Evolutionary conservation across 2,797 vertebrate genomes (phyloP).

Genomic region (Brotula barbata): DNA sequence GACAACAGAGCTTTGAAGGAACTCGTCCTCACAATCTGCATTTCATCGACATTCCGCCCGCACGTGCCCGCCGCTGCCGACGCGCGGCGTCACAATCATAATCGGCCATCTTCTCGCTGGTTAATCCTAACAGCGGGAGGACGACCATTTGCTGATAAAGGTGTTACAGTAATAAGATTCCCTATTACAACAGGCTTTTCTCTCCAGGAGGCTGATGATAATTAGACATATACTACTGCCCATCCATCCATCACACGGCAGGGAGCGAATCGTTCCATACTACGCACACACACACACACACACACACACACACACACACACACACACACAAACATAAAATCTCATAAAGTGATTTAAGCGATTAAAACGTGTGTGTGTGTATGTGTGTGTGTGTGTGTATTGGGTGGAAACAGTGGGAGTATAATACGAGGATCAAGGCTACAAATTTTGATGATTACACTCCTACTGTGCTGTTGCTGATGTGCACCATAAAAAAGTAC

Average conservation of each 20-base stretch:
- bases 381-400: conserved; percentile 8
- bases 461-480: conserved; percentile 20
- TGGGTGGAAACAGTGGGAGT: conserved; percentile 13
- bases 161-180: conserved; percentile 56
- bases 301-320: conserved; percentile 6
- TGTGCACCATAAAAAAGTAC: conserved; percentile 38
- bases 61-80: no score
- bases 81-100: no score
- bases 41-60: no score
- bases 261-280: conserved; percentile 39
- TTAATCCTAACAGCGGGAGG: conserved; percentile 54
- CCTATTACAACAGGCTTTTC: conserved; percentile 57
- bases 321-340: conserved; percentile 14
- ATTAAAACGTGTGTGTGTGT: conserved; percentile 9
- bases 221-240: conserved; percentile 65
- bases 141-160: conserved; percentile 52
- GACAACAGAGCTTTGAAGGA: no score
- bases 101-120: conserved; percentile 19
- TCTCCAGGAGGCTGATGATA: conserved; percentile 70
- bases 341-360: conserved; percentile 28
- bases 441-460: conserved; percentile 43
- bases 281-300: not conserved
- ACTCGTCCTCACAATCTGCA: no score
- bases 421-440: conserved; percentile 39
- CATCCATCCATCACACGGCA: conserved; percentile 65